Conservation (phyloP, 2,797 vertebrate genomes). For the Octomys mimax region DNA sequence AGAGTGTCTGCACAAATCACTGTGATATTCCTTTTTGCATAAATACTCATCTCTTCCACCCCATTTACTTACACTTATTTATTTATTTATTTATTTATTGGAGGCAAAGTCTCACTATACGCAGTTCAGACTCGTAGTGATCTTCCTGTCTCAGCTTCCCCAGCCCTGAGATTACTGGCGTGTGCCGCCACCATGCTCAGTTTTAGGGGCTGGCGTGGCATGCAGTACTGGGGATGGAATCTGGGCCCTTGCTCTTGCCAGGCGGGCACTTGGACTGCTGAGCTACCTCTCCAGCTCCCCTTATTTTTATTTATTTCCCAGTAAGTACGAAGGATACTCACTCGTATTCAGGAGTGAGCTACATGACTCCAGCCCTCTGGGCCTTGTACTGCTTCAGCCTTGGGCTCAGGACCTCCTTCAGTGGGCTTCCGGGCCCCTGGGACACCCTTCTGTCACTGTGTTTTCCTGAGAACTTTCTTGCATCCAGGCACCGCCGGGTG, state of each 20-base stretch:
- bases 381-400: neutral
- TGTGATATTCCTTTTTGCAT: neutral
- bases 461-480: neutral
- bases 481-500: neutral
- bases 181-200: no score
- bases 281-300: no score
- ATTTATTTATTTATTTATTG: neutral
- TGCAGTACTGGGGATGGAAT: no score
- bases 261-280: no score
- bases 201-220: no score
- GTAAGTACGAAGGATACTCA: neutral
- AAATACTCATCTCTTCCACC: neutral
- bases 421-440: neutral
- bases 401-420: neutral
- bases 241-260: no score
- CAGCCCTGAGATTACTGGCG: no score
- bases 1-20: neutral
- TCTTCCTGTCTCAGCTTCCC: no score
- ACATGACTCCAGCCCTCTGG: neutral
- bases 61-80: neutral
- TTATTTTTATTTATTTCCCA: neutral
- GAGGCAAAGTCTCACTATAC: no score
- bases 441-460: neutral
- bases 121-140: no score
- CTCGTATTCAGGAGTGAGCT: neutral